Base-by-base conservation (phyloP, 2,797 vertebrate species). In the Astyanax mexicanus region DNA sequence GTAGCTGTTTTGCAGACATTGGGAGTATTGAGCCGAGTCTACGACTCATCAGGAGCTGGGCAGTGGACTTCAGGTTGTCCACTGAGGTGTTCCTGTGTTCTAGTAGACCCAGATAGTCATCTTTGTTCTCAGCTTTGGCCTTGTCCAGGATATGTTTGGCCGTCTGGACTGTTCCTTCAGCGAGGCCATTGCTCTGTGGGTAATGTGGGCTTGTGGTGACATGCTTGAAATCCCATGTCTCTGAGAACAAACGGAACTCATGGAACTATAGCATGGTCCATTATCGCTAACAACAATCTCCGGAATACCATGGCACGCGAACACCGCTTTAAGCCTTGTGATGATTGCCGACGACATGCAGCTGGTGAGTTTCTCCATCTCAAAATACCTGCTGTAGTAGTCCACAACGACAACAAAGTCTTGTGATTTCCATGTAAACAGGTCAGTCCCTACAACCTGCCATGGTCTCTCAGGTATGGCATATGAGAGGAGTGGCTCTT, bases 271-370 rank as follows among this genome's bases (percentile, higher is more conserved):
- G n/a, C n/a, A n/a, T n/a, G n/a, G n/a, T n/a, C n/a, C n/a, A 49
- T 70, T 71, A 11, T 80, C 55, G 0, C 44, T 75, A 3, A 83
- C 11, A 1, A 81, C 27, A 25, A 35, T 57, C 2, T 75, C 47
- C 21, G 72, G 55, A 13, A 82, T 66, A 9, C 74, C n/a, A n/a
- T n/a, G n/a, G n/a, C n/a, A n/a, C n/a, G n/a, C n/a, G 55, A 13
- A 82, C n/a, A n/a, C n/a, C n/a, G n/a, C n/a, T n/a, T n/a, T n/a
- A n/a, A n/a, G n/a, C n/a, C n/a, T n/a, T n/a, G n/a, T n/a, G n/a
- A n/a, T n/a, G n/a, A n/a, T n/a, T n/a, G n/a, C n/a, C n/a, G n/a
- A n/a, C n/a, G n/a, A 47, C 2, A n/a, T 67, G 65, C 23, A 67
- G 44, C 44, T 67, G 23, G 12, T 47, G 13, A 67, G 42, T 12